These are phyloP conservation scores for Ligdia adustata DNA, from an alignment of 2,888 invertebrate genomes.

Conservation along the genomic window DNA sequence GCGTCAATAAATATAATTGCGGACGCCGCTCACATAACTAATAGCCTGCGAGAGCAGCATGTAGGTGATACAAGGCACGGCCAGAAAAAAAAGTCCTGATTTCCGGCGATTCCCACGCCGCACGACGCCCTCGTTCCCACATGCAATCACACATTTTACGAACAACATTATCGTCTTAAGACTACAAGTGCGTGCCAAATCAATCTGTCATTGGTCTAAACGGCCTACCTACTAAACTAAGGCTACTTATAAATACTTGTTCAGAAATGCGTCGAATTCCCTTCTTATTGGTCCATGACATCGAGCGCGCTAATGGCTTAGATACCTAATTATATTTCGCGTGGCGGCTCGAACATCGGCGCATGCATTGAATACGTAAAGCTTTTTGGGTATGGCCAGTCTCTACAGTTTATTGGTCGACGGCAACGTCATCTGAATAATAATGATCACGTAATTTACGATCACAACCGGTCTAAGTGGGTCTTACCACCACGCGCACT, in stretches of 20 bases:
- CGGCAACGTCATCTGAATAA: slow-evolving; percentile 39
- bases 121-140: slow-evolving; percentile 72
- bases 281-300: slow-evolving; percentile 57
- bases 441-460: slow-evolving; percentile 32
- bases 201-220: slow-evolving; percentile 64
- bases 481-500: slow-evolving; percentile 25
- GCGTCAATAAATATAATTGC: slow-evolving; percentile 41
- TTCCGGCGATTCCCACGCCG: slow-evolving; percentile 71
- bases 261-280: slow-evolving; percentile 60
- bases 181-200: slow-evolving; percentile 65
- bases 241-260: slow-evolving; percentile 52
- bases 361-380: slow-evolving; percentile 45
- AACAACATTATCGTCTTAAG: slow-evolving; percentile 63
- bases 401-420: slow-evolving; percentile 40
- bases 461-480: slow-evolving; percentile 28
- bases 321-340: slow-evolving; percentile 53
- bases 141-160: slow-evolving; percentile 60
- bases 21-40: slow-evolving; percentile 50
- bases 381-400: slow-evolving; percentile 34
- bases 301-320: slow-evolving; percentile 56
- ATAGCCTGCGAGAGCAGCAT: slow-evolving; percentile 47
- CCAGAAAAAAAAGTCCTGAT: slow-evolving; percentile 62
- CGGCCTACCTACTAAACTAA: slow-evolving; percentile 38
- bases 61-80: slow-evolving; percentile 35
- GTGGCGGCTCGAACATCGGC: slow-evolving; percentile 45